These are phyloP conservation scores for Nomada goodeniana DNA, from an alignment of 2,888 invertebrate species.

Conservation along the genomic window DNA sequence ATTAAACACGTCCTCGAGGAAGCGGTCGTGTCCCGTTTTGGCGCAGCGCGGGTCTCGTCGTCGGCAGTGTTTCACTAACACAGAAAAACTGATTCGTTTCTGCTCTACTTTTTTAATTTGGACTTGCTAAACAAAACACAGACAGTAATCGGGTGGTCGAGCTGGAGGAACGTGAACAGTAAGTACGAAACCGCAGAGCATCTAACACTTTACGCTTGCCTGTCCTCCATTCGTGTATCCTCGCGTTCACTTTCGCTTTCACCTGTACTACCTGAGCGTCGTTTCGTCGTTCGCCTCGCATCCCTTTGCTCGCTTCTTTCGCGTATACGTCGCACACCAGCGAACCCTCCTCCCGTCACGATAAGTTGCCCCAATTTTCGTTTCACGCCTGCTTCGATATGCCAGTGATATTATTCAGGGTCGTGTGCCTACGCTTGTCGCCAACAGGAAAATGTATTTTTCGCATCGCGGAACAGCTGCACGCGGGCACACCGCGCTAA, in stretches of 20 bases:
- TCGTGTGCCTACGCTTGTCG: constrained; percentile 24
- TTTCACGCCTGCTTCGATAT: constrained; percentile 19
- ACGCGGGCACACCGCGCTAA: constrained; percentile 26
- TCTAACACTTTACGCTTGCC: constrained; percentile 32
- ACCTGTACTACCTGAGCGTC: background rate
- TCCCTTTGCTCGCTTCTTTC: background rate
- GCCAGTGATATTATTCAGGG: constrained; percentile 15
- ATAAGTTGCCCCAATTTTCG: constrained; percentile 37
- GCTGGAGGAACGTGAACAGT: constrained; percentile 94
- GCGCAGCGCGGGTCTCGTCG: constrained; percentile 41
- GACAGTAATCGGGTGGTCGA: constrained; percentile 91
- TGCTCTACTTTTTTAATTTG: constrained; percentile 86
- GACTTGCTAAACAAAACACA: constrained; percentile 86
- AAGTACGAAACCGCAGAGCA: constrained; percentile 85
- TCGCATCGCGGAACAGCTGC: constrained; percentile 32
- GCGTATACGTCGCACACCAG: background rate
- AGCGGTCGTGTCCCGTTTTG: background rate
- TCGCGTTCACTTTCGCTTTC: background rate
- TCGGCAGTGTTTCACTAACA: constrained; percentile 80
- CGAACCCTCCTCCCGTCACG: constrained; percentile 17
- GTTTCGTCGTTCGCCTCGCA: constrained; percentile 9
- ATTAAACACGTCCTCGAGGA: constrained; percentile 26
- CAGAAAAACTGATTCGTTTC: constrained; percentile 84
- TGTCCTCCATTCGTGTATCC: background rate
- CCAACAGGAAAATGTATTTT: constrained; percentile 29